A percentile compares a stretch with the other conserved stretches of the same genome.
Conservation (phyloP, 2,113 vertebrate genomes). For the Rhinolophus sinicus region DNA sequence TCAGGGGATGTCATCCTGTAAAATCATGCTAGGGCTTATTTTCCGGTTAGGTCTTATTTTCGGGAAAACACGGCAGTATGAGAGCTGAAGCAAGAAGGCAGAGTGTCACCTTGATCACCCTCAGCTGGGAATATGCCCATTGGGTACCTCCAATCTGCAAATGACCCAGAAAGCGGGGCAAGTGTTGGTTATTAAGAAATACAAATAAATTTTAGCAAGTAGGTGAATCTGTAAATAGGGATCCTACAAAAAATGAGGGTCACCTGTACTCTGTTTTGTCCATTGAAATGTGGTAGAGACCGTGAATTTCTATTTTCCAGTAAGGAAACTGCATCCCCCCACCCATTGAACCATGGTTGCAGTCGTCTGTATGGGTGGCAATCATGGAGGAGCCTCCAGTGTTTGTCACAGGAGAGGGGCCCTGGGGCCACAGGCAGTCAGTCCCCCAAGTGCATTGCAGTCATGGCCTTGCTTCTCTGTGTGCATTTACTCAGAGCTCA, state of each 20-base stretch:
- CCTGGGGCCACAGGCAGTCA: background rate
- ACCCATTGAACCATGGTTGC: background rate
- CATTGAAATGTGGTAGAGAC: background rate
- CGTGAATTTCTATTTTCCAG: background rate
- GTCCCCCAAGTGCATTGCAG: rapidly evolving
- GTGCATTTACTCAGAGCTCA: background rate
- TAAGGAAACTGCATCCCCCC: background rate
- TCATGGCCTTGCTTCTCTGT: background rate
- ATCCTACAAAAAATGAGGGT: background rate
- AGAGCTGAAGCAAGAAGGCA: background rate
- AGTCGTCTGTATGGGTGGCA: background rate
- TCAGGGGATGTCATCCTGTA: too few relatives aligned
- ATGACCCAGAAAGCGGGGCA: rapidly evolving
- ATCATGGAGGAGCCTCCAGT: background rate
- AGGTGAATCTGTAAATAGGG: background rate
- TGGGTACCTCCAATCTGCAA: background rate
- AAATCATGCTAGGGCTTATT: too few relatives aligned
- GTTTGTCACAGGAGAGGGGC: background rate
- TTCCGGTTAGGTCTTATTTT: too few relatives aligned
- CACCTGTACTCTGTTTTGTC: background rate
- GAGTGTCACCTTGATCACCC: background rate
- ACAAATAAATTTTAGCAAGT: background rate
- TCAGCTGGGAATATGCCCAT: background rate
- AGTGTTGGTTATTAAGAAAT: background rate
- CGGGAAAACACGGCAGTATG: too few relatives aligned